Conservation (phyloP, 2,113 vertebrate species). For the Salvelinus sp. region DNA sequence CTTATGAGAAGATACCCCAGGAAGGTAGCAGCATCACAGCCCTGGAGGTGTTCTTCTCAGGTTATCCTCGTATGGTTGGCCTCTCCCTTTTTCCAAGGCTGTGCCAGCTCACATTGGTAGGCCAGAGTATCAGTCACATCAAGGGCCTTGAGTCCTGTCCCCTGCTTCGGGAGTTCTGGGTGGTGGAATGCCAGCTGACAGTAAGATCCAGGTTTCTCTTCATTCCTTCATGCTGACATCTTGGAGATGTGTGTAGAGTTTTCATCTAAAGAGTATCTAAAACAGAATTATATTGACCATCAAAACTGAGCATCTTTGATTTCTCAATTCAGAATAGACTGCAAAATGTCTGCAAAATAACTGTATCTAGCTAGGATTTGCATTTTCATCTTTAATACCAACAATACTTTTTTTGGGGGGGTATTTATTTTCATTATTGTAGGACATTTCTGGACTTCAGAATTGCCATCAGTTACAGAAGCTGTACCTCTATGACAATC, state of each 20-base stretch:
- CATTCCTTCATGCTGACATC: too few species aligned
- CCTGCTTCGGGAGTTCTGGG: constrained; percentile 81
- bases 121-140: constrained; percentile 75
- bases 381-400: too few species aligned
- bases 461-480: constrained; percentile 76
- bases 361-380: too few species aligned
- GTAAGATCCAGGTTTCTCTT: constrained; percentile 58
- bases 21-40: constrained; percentile 64
- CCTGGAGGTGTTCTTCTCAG: constrained; percentile 85
- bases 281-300: too few species aligned
- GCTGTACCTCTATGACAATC: constrained; percentile 81
- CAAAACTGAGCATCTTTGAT: too few species aligned
- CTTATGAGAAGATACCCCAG: constrained; percentile 73
- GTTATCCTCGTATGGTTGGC: constrained; percentile 77
- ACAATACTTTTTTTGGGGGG: background rate
- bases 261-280: too few species aligned
- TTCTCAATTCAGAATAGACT: too few species aligned
- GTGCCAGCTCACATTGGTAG: constrained; percentile 75
- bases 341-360: too few species aligned
- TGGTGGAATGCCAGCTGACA: constrained; percentile 77
- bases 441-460: constrained; percentile 63
- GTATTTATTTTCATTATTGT: constrained; percentile 29
- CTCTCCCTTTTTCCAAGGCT: constrained; percentile 78
- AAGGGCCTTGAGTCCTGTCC: constrained; percentile 74
- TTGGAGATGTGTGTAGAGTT: too few species aligned